Evolutionary conservation across 2,113 vertebrate genomes (phyloP).

Genomic region (Podilymbus podiceps): DNA sequence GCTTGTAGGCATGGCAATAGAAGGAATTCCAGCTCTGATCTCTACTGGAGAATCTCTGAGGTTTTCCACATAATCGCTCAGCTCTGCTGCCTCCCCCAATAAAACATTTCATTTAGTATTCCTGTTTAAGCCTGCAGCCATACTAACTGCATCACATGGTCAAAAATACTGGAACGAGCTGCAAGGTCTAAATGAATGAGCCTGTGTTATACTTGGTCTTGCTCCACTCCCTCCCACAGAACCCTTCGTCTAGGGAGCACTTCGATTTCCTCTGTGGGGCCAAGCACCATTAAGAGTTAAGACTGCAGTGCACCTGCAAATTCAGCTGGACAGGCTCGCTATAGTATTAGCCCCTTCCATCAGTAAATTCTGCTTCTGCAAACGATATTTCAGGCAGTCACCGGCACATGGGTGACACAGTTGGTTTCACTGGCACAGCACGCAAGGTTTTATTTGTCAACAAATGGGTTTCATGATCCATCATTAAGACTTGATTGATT

Average conservation of each 20-base stretch:
- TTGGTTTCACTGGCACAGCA: conserved; percentile 59
- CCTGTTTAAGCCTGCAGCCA: not conserved
- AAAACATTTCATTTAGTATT: not conserved
- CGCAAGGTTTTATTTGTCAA: conserved; percentile 72
- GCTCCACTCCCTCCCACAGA: not conserved
- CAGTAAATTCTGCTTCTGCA: conserved; percentile 42
- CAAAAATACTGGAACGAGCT: not conserved
- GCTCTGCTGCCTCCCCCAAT: not conserved
- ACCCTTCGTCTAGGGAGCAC: not conserved
- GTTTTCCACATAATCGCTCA: not conserved
- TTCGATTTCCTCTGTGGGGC: not conserved
- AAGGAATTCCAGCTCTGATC: not conserved
- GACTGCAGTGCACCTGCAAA: conserved; percentile 21
- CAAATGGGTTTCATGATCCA: conserved; percentile 72
- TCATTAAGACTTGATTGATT: conserved; percentile 70
- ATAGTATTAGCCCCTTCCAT: not conserved
- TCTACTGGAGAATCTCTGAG: not conserved
- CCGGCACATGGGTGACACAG: conserved; percentile 22
- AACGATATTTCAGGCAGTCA: conserved; percentile 42
- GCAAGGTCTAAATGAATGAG: not conserved
- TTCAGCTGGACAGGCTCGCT: conserved; percentile 4
- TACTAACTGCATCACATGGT: not conserved
- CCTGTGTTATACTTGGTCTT: not conserved
- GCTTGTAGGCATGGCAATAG: not conserved
- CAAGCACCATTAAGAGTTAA: not conserved